These are phyloP conservation scores for Cynoglossus semilaevis DNA, from an alignment of 2,113 vertebrate species.

Conservation along the genomic window DNA sequence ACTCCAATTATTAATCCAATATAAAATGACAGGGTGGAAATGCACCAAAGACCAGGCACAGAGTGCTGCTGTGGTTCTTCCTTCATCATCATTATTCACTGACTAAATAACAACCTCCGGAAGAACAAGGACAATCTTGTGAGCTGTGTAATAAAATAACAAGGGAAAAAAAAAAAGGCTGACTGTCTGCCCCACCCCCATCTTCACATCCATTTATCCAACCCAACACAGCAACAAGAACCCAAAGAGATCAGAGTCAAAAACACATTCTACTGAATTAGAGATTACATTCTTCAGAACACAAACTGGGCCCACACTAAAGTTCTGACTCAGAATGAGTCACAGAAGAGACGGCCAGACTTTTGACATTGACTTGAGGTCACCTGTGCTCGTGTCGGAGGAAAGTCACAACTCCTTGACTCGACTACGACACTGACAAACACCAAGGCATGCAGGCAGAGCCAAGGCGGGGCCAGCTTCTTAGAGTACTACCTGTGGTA, in stretches of 20 bases:
- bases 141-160: conserved; percentile 35
- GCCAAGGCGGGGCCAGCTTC: no score
- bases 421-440: no score
- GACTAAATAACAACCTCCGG: conserved; percentile 27
- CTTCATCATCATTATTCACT: conserved; percentile 2
- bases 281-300: conserved; percentile 6
- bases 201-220: conserved; percentile 4
- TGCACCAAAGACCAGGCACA: conserved; percentile 6
- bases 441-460: not conserved
- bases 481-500: no score
- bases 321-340: not conserved
- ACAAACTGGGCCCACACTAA: not conserved
- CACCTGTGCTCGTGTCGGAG: no score
- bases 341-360: not conserved
- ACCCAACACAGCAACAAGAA: conserved; percentile 35
- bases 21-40: not conserved
- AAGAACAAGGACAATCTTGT: conserved; percentile 11
- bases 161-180: not conserved
- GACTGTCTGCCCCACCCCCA: conserved; percentile 21
- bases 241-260: conserved; percentile 19
- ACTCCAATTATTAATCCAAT: not conserved
- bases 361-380: no score
- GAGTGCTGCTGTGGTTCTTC: not conserved
- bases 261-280: conserved; percentile 56
- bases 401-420: no score